Conservation (phyloP, 1,140 invertebrate genomes). For the Bombus picipes region DNA sequence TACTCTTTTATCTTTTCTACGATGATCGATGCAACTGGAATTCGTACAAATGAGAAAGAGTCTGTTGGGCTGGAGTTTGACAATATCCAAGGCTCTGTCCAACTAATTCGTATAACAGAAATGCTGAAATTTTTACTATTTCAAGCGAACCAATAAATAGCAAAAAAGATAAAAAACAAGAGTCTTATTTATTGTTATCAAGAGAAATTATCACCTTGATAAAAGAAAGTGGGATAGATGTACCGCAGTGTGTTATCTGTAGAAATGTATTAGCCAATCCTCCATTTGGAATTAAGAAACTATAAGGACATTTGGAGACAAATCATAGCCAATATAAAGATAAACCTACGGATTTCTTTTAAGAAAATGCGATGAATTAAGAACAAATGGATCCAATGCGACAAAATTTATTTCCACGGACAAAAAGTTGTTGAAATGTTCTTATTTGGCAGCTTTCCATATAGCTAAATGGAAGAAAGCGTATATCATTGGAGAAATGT, state of each 20-base stretch:
- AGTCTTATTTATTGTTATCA: neutral
- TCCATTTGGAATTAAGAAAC: neutral
- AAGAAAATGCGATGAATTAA: neutral
- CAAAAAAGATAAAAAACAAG: neutral
- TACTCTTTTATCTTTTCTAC: too few species aligned
- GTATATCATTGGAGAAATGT: neutral
- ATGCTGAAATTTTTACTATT: neutral
- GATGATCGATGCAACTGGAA: too few species aligned
- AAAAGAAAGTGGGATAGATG: neutral
- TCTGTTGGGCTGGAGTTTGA: too few species aligned
- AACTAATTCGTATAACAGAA: neutral
- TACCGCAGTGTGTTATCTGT: neutral
- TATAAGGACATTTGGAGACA: neutral
- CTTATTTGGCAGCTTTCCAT: neutral
- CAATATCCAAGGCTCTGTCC: too few species aligned
- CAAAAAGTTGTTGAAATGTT: neutral
- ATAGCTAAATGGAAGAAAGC: neutral
- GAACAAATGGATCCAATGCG: neutral
- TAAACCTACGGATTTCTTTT: neutral
- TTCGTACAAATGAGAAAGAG: too few species aligned
- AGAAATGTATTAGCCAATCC: neutral
- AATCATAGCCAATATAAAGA: neutral
- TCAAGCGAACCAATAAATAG: neutral
- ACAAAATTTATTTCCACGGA: neutral
- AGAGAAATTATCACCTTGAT: neutral